Evolutionary conservation across 30 jellyfish, hydroid and myxozoan genomes (phyloP), one percentile per base, ranked within the genome.

Genomic region (Mastigias papua): DNA sequence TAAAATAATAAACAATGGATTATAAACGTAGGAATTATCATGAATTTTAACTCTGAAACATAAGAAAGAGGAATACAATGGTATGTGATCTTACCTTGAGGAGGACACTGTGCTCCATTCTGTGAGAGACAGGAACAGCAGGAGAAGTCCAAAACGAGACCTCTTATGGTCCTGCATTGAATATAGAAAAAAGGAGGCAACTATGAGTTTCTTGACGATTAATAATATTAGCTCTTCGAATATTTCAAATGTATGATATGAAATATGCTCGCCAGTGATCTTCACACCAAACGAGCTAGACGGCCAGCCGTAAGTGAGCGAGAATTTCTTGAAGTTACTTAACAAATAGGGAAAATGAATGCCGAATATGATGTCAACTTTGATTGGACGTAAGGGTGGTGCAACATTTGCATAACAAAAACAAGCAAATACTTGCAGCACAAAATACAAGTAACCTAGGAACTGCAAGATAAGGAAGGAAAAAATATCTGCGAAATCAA

Each of bases 291-390:
- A 27, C 81, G 81, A 60, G 80, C 32, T 33, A n/a, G 48, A 69
- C 93, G 93, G 93, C 93, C 93, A 69, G 93, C 93, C 93, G 93
- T 73, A 42, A 84, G 62, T 84, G 93, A 10, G 77, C 48, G 65
- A 73, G 23, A 73, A 62, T 34, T 17, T 25, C 31, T 33, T 27
- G 62, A 58, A 34, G 68, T 29, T 58, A 23, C 69, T 19, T 2
- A 51, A 54, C 33, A 22, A 61, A 78, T 34, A 26, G 48, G 3
- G 23, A 23, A 49, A 82, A 82, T 82, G 85, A 82, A 82, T 82
- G 85, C 35, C 58, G 50, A 27, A 17, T 15, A 50, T 27, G 23
- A 0, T n/a, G 69, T 25, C 21, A 31, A 34, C 16, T 84, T 32
- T 74, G 8, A 84, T 84, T 84, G 93, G 93, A 62, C 65, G 75